These are phyloP conservation scores for Rousettus madagascariensis DNA, from an alignment of 2,797 vertebrate species.

Conservation along the genomic window DNA sequence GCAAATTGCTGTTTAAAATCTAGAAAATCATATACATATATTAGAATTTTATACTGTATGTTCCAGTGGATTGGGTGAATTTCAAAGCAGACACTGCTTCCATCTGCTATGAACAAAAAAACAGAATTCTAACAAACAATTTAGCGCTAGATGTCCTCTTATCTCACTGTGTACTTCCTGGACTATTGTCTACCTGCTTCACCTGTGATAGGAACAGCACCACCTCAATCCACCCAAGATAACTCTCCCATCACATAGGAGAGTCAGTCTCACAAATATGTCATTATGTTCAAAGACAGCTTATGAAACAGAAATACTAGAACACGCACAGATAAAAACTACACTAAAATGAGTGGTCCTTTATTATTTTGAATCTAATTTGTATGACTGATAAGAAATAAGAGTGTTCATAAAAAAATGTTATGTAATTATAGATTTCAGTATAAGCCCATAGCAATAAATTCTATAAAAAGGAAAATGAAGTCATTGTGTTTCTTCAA, in stretches of 20 bases:
- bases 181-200: neutral
- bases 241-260: neutral
- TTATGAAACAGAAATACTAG: neutral
- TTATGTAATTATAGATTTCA: neutral
- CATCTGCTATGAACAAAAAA: conserved; percentile 58
- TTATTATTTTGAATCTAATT: neutral
- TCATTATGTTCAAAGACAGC: neutral
- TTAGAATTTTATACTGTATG: conserved; percentile 59
- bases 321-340: neutral
- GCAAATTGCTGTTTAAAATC: conserved; percentile 62
- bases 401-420: neutral
- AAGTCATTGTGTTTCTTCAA: neutral
- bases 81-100: conserved; percentile 46
- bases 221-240: neutral
- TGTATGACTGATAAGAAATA: neutral
- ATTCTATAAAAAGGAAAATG: neutral
- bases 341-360: neutral
- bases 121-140: conserved; percentile 31
- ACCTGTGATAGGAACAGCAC: neutral
- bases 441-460: neutral
- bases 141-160: conserved; percentile 48
- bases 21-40: neutral
- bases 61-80: conserved; percentile 54
- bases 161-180: neutral
- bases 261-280: neutral